Evolutionary conservation across 2,888 invertebrate species (phyloP).

Genomic region (Chrysolina oricalcia): DNA sequence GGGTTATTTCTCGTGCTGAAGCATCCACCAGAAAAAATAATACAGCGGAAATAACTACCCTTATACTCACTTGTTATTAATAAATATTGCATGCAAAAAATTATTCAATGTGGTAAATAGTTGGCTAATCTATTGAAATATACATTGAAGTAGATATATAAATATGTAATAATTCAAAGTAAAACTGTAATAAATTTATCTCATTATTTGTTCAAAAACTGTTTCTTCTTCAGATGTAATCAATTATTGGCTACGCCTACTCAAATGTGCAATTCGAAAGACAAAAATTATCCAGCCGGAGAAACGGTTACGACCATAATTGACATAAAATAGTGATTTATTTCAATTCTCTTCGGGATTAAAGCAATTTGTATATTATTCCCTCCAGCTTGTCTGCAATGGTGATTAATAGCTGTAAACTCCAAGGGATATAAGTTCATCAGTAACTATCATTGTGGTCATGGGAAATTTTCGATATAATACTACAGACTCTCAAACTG

Average conservation of each 20-base stretch:
- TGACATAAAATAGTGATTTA: constrained; percentile 36
- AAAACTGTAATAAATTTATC: constrained; percentile 19
- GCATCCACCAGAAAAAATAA: no score
- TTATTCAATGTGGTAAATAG: no score
- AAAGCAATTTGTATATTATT: constrained; percentile 16
- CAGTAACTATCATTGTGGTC: neutral
- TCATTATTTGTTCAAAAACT: constrained; percentile 15
- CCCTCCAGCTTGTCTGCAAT: constrained; percentile 5
- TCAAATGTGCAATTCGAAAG: constrained; percentile 16
- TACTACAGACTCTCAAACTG: no score
- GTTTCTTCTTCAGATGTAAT: constrained; percentile 27
- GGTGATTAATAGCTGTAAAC: constrained; percentile 6
- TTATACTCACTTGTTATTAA: no score
- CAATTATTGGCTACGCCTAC: constrained; percentile 31
- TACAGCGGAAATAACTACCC: no score
- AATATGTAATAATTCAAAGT: constrained; percentile 18
- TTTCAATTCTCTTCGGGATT: constrained; percentile 24
- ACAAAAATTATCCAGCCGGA: constrained; percentile 24
- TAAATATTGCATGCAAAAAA: no score
- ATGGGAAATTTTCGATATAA: neutral
- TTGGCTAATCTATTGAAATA: neutral
- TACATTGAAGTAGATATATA: neutral
- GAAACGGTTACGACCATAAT: constrained; percentile 31
- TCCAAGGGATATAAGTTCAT: neutral
- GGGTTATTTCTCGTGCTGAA: no score